These are phyloP conservation scores for Macrotis lagotis DNA, from an alignment of 2,113 vertebrate genomes.

Conservation along the genomic window DNA sequence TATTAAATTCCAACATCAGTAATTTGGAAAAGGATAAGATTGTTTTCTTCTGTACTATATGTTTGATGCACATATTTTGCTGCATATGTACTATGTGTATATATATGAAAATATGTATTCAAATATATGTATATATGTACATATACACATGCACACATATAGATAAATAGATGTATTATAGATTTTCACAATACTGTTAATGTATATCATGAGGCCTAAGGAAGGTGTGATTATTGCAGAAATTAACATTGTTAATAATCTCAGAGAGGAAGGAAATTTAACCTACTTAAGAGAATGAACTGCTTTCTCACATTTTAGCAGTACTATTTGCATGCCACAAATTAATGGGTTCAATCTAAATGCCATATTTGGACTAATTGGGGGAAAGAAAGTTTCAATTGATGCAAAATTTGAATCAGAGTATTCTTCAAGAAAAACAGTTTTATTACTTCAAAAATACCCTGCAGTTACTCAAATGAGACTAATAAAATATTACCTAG, in stretches of 20 bases:
- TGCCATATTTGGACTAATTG: background rate
- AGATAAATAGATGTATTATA: background rate
- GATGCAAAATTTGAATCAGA: conserved; percentile 10
- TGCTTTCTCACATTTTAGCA: conserved; percentile 10
- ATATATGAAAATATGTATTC: no score
- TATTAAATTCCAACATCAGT: conserved; percentile 18
- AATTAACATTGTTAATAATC: conserved; percentile 5
- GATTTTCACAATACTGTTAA: background rate
- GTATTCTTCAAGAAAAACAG: background rate
- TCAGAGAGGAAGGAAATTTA: conserved; percentile 27
- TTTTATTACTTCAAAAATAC: conserved; percentile 23
- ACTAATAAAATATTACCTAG: background rate
- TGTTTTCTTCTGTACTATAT: background rate
- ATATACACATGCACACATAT: no score
- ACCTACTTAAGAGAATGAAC: conserved; percentile 1
- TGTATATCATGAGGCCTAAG: background rate
- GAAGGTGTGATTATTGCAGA: background rate
- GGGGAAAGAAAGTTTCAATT: background rate
- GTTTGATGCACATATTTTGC: background rate
- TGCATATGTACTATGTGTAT: no score
- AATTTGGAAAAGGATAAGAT: conserved; percentile 2
- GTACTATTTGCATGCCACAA: conserved; percentile 2
- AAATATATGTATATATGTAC: no score
- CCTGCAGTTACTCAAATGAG: conserved; percentile 23
- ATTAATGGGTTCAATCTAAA: conserved; percentile 11